Percentiles rank a stretch among this genome's conserved stretches.
These are phyloP conservation scores for Drosophila oshimai DNA, from an alignment of 1,140 invertebrate genomes.

Conservation along the genomic window DNA sequence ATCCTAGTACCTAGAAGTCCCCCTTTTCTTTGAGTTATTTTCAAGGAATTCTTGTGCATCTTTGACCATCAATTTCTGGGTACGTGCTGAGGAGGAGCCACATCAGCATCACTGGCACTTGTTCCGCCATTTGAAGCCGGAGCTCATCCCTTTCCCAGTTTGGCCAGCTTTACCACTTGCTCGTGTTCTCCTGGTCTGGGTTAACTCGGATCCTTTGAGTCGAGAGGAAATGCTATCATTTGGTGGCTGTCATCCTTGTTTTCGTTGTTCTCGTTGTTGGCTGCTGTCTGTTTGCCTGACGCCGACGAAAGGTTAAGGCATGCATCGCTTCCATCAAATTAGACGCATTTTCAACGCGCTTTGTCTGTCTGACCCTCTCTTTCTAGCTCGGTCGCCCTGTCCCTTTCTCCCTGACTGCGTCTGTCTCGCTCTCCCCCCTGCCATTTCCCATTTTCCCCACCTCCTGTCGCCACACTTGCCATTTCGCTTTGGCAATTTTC, in stretches of 20 bases:
- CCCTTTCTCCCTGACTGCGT: neutral
- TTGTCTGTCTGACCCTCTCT: slow-evolving; percentile 31
- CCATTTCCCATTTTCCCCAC: slow-evolving; percentile 16
- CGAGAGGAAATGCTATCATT: slow-evolving; percentile 43
- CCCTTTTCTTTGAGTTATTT: neutral
- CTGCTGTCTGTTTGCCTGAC: slow-evolving; percentile 42
- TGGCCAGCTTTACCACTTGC: neutral
- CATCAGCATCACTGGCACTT: slow-evolving; percentile 39
- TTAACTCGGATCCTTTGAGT: slow-evolving; percentile 40
- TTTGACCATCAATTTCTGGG: slow-evolving; percentile 29
- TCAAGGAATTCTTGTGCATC: slow-evolving; percentile 23
- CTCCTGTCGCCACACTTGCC: neutral
- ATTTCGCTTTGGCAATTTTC: slow-evolving; percentile 44
- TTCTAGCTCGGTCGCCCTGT: neutral
- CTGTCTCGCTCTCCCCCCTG: neutral
- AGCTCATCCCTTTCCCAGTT: slow-evolving; percentile 1
- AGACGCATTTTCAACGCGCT: slow-evolving; percentile 57
- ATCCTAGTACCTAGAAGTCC: neutral
- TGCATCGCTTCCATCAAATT: slow-evolving; percentile 62
- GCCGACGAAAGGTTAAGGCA: slow-evolving; percentile 33
- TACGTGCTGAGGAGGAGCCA: neutral
- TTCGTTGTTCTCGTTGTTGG: slow-evolving; percentile 28
- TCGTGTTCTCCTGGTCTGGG: slow-evolving; percentile 11
- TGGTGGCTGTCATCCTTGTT: slow-evolving; percentile 27
- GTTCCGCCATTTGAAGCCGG: slow-evolving; percentile 41